Base-by-base conservation (phyloP, 2,888 invertebrate species). In the Melanophora roralis region DNA sequence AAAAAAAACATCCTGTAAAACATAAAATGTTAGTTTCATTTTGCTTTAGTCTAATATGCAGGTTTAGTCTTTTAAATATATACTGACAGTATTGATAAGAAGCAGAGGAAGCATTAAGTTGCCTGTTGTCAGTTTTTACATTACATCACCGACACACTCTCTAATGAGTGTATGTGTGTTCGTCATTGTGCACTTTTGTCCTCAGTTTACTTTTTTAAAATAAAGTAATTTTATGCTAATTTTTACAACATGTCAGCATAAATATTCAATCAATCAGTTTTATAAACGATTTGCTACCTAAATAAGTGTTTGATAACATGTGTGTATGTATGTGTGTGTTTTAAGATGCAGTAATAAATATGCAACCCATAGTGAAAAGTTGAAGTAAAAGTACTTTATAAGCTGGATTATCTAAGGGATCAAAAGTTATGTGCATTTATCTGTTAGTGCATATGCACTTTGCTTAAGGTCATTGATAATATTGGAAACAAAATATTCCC, bases 261-360 rank as follows among this genome's bases (percentile, higher is more conserved):
- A 64, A 79, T 75, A 79, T 78, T 68, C 77, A 77, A 82, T 82
- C 82, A 82, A 82, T 82, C 82, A 82, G 74, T 72, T 67, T 72
- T 59, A 74, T 75, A 53, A 67, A 38, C 49, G 71, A 36, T 72
- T 55, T 53, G 38, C 32, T 68, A n/a, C 7, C 21, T 38, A 40
- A 51, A n/a, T 47, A 49, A 19, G 62, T 53, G 1, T 55, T 14
- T 19, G 36, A 8, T 38, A 57, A 4, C 47, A 64, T 27, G 11
- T 38, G 21, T 34, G 40, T 53, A 11, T 32, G 27, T 49, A 4
- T 19, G 12, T 19, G 7, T 21, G 9, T 2, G 14, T 69, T 7
- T 14, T 11, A 6, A 19, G 12, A 65, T 7, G 43, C 21, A n/a
- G 27, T n/a, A 16, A 34, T 38, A 32, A 36, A 14, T 21, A 21